A percentile compares a stretch with the other conserved stretches of the same genome.
Conservation (phyloP, 2,797 vertebrate genomes). For the Hydrolagus colliei region DNA sequence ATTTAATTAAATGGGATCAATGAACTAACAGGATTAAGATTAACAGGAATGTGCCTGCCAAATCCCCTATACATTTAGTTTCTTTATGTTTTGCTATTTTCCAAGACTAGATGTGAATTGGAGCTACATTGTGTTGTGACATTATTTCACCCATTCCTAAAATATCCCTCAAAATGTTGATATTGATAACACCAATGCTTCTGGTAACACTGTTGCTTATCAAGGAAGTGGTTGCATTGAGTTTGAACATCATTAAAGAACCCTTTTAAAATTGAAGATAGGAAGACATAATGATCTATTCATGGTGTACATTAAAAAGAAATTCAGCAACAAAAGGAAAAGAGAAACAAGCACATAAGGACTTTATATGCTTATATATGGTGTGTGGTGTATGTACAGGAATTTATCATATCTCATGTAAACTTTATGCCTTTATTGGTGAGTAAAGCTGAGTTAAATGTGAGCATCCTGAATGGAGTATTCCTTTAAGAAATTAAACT, state of each 20-base stretch:
- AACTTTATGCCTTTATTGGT: no score
- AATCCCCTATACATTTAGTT: slow-evolving; percentile 6
- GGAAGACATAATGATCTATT: no score
- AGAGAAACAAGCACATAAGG: no score
- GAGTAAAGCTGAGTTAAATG: not conserved
- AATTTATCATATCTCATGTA: no score
- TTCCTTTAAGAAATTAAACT: not conserved
- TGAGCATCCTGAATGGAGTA: not conserved
- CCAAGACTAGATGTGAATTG: not conserved
- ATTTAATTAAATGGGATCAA: not conserved
- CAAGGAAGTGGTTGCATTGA: no score
- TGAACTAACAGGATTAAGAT: not conserved
- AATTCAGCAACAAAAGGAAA: no score
- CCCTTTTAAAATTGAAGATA: no score
- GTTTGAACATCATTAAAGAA: no score
- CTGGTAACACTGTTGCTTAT: no score
- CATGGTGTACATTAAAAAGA: no score
- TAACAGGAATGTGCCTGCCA: not conserved
- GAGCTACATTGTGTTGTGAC: not conserved
- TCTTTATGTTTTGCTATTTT: not conserved
- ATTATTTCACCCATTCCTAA: not conserved
- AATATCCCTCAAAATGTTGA: slow-evolving; percentile 5
- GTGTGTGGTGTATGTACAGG: no score
- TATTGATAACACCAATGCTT: not conserved
- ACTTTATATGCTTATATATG: no score